Conservation (phyloP, 2,888 invertebrate species). For the Tineola bisselliella region DNA sequence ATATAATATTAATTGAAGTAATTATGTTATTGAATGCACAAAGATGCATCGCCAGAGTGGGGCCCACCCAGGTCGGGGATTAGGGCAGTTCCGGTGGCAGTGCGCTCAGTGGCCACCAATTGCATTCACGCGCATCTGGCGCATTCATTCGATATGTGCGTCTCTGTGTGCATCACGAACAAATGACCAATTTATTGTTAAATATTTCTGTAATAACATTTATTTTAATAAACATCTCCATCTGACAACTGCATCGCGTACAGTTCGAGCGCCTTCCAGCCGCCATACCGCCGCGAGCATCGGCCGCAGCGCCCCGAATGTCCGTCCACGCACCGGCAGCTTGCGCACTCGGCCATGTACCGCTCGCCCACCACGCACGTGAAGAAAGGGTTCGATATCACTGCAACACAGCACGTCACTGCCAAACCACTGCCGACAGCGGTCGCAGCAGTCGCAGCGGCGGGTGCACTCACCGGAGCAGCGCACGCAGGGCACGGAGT, state of each 20-base stretch:
- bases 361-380: conserved; percentile 59
- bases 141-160: too few relatives aligned
- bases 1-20: too few relatives aligned
- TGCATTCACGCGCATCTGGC: too few relatives aligned
- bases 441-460: conserved; percentile 27
- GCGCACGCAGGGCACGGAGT: conserved; percentile 45
- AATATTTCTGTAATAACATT: too few relatives aligned
- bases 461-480: not conserved
- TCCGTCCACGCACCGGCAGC: conserved; percentile 58
- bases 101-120: too few relatives aligned
- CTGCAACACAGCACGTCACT: conserved; percentile 30
- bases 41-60: too few relatives aligned
- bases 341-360: conserved; percentile 63
- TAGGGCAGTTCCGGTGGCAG: too few relatives aligned
- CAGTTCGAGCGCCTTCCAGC: conserved; percentile 33
- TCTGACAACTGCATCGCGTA: conserved; percentile 56
- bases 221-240: conserved; percentile 48
- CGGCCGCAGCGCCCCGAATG: conserved; percentile 54
- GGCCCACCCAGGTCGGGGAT: too few relatives aligned
- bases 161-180: too few relatives aligned
- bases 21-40: too few relatives aligned
- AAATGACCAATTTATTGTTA: too few relatives aligned
- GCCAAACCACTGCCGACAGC: too few relatives aligned
- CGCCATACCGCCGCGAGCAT: conserved; percentile 42
- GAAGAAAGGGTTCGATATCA: conserved; percentile 63